phyloP scores from a whole-genome alignment of 2,888 invertebrate species.

The Mimas tiliae region DNA sequence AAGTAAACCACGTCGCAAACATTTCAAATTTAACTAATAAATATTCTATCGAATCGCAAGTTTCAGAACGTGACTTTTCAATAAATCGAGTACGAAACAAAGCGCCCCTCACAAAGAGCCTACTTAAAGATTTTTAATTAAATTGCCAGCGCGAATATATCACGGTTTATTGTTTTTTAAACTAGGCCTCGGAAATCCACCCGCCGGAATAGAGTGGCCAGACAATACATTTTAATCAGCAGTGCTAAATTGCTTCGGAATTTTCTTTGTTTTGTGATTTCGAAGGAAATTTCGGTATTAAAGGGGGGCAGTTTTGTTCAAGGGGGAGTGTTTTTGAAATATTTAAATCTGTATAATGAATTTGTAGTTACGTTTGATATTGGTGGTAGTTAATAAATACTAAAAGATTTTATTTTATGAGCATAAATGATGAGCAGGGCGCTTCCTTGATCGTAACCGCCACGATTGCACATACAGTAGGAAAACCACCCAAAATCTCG shows the following conservation, averaged over 20 bases:
- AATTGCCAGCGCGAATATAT: conserved; percentile 36
- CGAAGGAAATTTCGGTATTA: neutral
- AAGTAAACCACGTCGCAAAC: too few relatives aligned
- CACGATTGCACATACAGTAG: too few relatives aligned
- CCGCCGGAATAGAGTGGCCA: conserved; percentile 48
- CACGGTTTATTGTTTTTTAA: conserved; percentile 34
- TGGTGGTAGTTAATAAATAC: too few relatives aligned
- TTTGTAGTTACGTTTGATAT: neutral
- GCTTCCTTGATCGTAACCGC: too few relatives aligned
- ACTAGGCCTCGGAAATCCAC: conserved; percentile 37
- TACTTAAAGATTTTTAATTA: conserved; percentile 36
- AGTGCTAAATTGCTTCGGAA: conserved; percentile 63
- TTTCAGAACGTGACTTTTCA: neutral
- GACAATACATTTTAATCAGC: conserved; percentile 75
- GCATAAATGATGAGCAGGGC: too few relatives aligned
- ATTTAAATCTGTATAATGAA: neutral
- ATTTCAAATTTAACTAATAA: too few relatives aligned
- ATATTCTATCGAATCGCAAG: neutral
- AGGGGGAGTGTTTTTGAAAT: neutral
- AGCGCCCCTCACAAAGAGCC: conserved; percentile 1
- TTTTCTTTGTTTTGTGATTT: conserved; percentile 56
- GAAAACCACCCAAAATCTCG: too few relatives aligned
- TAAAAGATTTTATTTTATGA: too few relatives aligned
- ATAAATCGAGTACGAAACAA: conserved; percentile 6
- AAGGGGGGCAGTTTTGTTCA: neutral